These are phyloP conservation scores for Paelopatides confundens DNA, from an alignment of 53 echinoderm and acorn worm species.

Conservation along the genomic window DNA sequence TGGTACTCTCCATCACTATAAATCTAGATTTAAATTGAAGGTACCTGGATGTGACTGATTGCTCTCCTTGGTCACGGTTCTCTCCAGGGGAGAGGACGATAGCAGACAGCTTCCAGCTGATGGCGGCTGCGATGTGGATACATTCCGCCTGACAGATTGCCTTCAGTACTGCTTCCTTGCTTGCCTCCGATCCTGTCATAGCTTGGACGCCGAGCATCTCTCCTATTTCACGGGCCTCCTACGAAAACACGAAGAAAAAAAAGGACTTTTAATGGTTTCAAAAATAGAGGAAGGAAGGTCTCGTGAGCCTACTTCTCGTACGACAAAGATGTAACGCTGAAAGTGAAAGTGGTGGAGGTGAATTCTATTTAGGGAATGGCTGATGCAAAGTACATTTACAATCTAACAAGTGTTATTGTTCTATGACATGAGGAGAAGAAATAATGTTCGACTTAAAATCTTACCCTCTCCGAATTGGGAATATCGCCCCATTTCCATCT, in stretches of 20 bases:
- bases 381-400: no score
- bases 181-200: constrained; percentile 79
- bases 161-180: constrained; percentile 85
- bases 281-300: no score
- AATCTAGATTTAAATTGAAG: neutral
- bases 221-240: constrained; percentile 90
- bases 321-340: no score
- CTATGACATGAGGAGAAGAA: no score
- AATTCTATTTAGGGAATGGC: no score
- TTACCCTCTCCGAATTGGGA: constrained; percentile 71
- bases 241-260: neutral
- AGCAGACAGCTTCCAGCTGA: constrained; percentile 98
- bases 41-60: constrained; percentile 47
- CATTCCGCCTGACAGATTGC: constrained; percentile 89
- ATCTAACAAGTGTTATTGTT: no score
- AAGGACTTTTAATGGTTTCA: no score
- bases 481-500: constrained; percentile 94
- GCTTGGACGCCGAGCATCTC: constrained; percentile 92
- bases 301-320: no score
- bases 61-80: constrained; percentile 47
- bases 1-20: neutral
- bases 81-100: constrained; percentile 89
- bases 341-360: no score
- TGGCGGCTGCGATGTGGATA: constrained; percentile 93
- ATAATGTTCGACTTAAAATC: no score